phyloP scores from a whole-genome alignment of 2,888 invertebrate species.

The Melipona beecheii region DNA sequence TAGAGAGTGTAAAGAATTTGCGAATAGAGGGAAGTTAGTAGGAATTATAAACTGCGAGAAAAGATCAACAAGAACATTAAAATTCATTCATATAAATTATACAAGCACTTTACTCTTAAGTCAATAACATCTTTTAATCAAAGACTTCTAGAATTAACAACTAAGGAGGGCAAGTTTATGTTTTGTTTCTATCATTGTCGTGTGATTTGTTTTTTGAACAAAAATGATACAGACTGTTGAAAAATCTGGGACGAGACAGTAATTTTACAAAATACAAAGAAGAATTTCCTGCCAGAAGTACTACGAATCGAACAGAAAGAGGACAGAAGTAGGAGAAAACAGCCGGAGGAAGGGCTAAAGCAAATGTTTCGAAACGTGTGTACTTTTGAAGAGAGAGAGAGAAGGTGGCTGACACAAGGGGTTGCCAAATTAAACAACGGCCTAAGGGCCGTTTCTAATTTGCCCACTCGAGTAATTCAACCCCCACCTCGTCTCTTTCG shows the following conservation, averaged over 20 bases:
- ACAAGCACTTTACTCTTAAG: too few relatives aligned
- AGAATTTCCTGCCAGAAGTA: not conserved
- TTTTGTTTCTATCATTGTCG: too few relatives aligned
- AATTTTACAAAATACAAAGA: not conserved
- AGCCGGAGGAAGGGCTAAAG: not conserved
- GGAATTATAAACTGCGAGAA: not conserved
- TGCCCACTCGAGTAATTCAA: constrained; percentile 68
- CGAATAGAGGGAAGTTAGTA: not conserved
- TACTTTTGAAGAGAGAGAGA: constrained; percentile 51
- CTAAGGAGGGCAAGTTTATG: too few relatives aligned
- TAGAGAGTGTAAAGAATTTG: not conserved
- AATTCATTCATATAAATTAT: not conserved
- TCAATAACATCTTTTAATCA: too few relatives aligned
- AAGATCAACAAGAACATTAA: not conserved
- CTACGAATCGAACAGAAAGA: not conserved
- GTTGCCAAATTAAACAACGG: constrained; percentile 79
- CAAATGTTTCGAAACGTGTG: constrained; percentile 62
- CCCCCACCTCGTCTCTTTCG: constrained; percentile 40
- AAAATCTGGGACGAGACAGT: too few relatives aligned
- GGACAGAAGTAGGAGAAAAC: not conserved
- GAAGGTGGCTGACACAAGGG: constrained; percentile 70
- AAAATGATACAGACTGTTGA: too few relatives aligned
- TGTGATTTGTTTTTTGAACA: too few relatives aligned
- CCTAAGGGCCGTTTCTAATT: constrained; percentile 77
- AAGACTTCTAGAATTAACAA: too few relatives aligned